Evolutionary conservation across 1,140 invertebrate genomes (phyloP).

Genomic region (Drosophila prosaltans): DNA sequence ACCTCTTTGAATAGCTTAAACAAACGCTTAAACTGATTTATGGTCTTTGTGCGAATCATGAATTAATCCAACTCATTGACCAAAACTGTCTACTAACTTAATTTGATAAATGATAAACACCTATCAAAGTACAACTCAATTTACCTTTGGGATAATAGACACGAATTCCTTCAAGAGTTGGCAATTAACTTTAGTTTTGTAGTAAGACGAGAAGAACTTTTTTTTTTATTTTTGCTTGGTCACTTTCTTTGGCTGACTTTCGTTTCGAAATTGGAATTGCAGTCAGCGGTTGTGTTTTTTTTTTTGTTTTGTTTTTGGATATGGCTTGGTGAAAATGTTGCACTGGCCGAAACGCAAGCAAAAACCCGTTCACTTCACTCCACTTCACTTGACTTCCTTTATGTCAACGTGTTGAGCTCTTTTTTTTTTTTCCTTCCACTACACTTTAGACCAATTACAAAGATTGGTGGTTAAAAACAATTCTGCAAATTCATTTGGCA

Average conservation of each 20-base stretch:
- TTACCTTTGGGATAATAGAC: constrained; percentile 39
- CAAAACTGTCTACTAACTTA: neutral
- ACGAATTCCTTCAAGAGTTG: constrained; percentile 25
- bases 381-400: constrained; percentile 27
- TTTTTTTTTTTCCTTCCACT: constrained; percentile 36
- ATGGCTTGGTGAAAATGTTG: constrained; percentile 65
- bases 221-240: neutral
- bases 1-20: neutral
- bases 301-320: constrained; percentile 30
- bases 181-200: constrained; percentile 27
- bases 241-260: constrained; percentile 56
- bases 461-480: constrained; percentile 27
- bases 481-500: constrained; percentile 38
- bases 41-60: constrained; percentile 25
- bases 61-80: constrained; percentile 9
- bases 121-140: constrained; percentile 53
- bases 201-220: constrained; percentile 45
- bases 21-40: constrained; percentile 22
- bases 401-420: constrained; percentile 43
- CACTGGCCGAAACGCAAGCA: constrained; percentile 29
- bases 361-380: constrained; percentile 69
- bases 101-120: constrained; percentile 40
- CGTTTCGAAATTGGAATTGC: constrained; percentile 69
- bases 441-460: constrained; percentile 45
- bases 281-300: constrained; percentile 26